Conservation (phyloP, 2,888 invertebrate genomes). For the Himalopsyche anomala region DNA sequence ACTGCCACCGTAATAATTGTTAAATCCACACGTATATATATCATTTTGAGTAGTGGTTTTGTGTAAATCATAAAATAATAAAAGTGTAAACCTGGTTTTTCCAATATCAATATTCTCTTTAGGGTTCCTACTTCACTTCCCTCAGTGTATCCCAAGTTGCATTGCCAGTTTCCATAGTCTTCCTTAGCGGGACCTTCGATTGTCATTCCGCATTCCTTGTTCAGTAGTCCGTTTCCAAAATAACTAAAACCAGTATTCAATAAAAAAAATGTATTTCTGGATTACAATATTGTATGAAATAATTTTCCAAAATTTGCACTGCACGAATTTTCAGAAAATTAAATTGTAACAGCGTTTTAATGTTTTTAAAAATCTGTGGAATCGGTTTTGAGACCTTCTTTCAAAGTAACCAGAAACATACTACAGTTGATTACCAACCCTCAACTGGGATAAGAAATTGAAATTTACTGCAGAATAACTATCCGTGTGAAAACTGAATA, state of each 20-base stretch:
- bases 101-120: slow-evolving; percentile 44
- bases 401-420: too few species aligned
- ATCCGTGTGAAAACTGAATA: too few species aligned
- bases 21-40: too few species aligned
- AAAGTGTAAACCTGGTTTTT: not conserved
- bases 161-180: slow-evolving; percentile 75
- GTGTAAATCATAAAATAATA: too few species aligned
- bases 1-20: too few species aligned
- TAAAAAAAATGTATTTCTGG: not conserved
- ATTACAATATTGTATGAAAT: not conserved
- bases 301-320: too few species aligned
- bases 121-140: slow-evolving; percentile 66
- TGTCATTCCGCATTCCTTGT: slow-evolving; percentile 74
- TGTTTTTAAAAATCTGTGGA: too few species aligned
- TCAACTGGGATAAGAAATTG: too few species aligned
- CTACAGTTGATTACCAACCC: too few species aligned
- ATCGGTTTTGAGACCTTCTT: too few species aligned
- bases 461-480: too few species aligned
- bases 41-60: too few species aligned
- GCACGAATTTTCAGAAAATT: not conserved
- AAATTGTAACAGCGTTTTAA: not conserved
- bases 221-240: slow-evolving; percentile 73
- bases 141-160: slow-evolving; percentile 72
- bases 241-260: slow-evolving; percentile 70
- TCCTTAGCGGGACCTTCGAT: slow-evolving; percentile 70